These are phyloP conservation scores for Sphenopsis melanotis DNA, from an alignment of 2,797 vertebrate species.

Conservation along the genomic window DNA sequence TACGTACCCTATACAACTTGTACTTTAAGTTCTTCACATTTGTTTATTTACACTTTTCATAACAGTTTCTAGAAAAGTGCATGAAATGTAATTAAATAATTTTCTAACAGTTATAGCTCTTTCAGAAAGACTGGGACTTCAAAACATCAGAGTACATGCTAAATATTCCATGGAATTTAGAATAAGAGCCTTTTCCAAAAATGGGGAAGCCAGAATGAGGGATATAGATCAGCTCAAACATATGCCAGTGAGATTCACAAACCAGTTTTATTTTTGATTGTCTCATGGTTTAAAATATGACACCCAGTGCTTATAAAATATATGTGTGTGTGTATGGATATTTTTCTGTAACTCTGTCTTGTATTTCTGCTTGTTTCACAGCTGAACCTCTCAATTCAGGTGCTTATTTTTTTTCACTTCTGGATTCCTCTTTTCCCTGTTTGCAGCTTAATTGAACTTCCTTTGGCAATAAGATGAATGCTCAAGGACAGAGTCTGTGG, in stretches of 20 bases:
- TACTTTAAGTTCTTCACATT: background rate
- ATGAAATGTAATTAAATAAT: background rate
- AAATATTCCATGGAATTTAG: background rate
- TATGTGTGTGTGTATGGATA: too few species aligned
- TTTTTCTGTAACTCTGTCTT: background rate
- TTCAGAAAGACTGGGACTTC: background rate
- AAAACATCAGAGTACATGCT: background rate
- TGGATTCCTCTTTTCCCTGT: background rate
- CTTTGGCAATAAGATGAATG: background rate
- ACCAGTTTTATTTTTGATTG: background rate
- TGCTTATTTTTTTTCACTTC: background rate
- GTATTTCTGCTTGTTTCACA: background rate
- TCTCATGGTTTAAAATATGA: background rate
- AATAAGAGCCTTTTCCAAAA: background rate
- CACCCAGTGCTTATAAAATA: background rate
- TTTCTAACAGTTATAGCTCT: background rate
- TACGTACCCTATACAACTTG: background rate
- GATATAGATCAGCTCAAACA: background rate
- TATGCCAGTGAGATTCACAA: background rate
- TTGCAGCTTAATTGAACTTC: background rate
- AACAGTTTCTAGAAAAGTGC: background rate
- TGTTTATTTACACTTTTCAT: background rate
- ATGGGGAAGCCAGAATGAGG: background rate
- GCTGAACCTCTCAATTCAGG: background rate
- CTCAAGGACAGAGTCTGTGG: background rate